Evolutionary conservation across 2,888 invertebrate genomes (phyloP), one percentile per base, ranked within the genome.

Genomic region (Ophioninae sp.): DNA sequence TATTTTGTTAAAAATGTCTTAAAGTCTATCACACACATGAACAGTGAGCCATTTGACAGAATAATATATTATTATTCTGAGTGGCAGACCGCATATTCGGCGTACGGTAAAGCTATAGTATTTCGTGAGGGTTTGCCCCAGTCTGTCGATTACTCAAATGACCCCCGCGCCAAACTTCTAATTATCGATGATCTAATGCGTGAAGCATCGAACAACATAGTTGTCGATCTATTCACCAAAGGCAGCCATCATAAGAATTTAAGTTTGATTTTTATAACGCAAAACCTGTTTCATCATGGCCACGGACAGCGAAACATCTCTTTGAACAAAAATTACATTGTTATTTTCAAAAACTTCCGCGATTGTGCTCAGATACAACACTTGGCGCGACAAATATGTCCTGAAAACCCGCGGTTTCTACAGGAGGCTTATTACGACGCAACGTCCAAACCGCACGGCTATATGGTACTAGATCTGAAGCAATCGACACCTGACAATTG

Each of bases 381-480:
- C 76, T 63, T 83, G 10, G 58, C 76, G 1, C 51, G 80, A 8
- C 83, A 81, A 71, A 68, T 84, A 6, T 83, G 58, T 56, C 82
- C 86, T 0, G 79, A 85, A 72, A 64, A 83, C 13, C 75, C 74
- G 6, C 67, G 72, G 30, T 86, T 87, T 77, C 20, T 84, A 30
- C 82, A 84, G 63, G 83, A 86, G 23, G 77, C 79, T 5, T 85
- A 83, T 63, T 59, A 78, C 9, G 80, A 85, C 41, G 79, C 83
- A 1, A 85, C 85, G 9, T 39, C 39, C 6, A 41, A 75, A 17
- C 76, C 75, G 0, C 81, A 83, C 56, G 75, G 85, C 41, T 74
- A 85, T 65, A 22, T 78, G n/a, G 20, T 78, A 2, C 20, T 59
- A 0, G 59, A 59, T 20, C 20, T 59, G 20, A 59, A 65, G 20